phyloP scores from a whole-genome alignment of 2,888 invertebrate genomes.

The Hyposoter dolosus region DNA sequence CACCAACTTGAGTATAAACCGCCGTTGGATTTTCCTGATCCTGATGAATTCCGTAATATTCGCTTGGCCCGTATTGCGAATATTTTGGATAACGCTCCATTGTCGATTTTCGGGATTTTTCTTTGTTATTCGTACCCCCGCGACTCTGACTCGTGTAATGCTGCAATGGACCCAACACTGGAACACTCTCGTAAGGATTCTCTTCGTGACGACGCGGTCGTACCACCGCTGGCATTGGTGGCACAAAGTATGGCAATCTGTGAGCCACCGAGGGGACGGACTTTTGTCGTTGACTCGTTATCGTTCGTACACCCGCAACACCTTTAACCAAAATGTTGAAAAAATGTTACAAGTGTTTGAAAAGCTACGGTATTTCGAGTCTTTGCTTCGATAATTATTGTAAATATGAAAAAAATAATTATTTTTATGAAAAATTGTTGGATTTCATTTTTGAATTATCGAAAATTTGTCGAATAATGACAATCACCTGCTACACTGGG shows the following conservation, averaged over 20 bases:
- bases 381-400: too few relatives aligned
- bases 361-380: too few relatives aligned
- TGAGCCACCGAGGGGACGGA: constrained; percentile 81
- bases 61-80: constrained; percentile 74
- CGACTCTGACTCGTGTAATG: constrained; percentile 78
- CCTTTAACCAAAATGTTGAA: constrained; percentile 63
- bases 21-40: constrained; percentile 77
- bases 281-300: constrained; percentile 79
- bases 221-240: constrained; percentile 77
- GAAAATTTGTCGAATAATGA: constrained; percentile 1
- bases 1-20: constrained; percentile 79
- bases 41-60: constrained; percentile 79
- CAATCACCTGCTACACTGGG: constrained; percentile 88
- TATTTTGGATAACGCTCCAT: constrained; percentile 70
- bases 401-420: not conserved
- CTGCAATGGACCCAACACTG: constrained; percentile 87
- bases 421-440: not conserved
- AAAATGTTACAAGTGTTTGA: not conserved
- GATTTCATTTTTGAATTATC: not conserved
- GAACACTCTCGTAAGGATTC: constrained; percentile 89
- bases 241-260: constrained; percentile 83
- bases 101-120: constrained; percentile 86
- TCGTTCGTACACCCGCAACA: constrained; percentile 80
- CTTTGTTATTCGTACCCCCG: constrained; percentile 80
- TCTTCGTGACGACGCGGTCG: constrained; percentile 82